Evolutionary conservation across 2,113 vertebrate species (phyloP).

Genomic region (Bubo scandiacus): DNA sequence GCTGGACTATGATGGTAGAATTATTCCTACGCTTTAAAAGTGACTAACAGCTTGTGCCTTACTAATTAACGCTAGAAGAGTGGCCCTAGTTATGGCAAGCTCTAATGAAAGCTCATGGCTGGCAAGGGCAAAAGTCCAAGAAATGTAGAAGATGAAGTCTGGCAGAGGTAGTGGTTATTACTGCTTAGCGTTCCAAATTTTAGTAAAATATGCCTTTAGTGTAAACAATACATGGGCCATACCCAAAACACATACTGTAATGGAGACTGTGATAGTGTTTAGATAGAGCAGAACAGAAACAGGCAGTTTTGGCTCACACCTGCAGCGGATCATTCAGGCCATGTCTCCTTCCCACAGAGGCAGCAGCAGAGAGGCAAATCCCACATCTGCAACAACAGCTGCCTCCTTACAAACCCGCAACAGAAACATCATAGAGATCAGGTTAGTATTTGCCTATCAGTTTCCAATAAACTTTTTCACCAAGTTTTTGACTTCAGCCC

Average conservation of each 20-base stretch:
- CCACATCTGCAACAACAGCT: neutral
- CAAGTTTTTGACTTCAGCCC: neutral
- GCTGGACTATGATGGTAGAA: neutral
- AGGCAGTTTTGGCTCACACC: neutral
- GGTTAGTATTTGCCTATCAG: neutral
- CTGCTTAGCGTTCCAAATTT: neutral
- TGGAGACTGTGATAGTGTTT: neutral
- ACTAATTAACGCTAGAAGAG: neutral
- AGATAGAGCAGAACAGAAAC: neutral
- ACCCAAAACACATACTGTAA: neutral
- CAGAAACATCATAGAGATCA: rapidly evolving
- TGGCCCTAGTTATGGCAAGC: neutral
- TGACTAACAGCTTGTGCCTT: neutral
- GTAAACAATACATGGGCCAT: neutral
- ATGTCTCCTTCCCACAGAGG: neutral
- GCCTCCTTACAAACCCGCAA: neutral
- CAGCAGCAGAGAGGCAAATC: neutral
- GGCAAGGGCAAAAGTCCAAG: neutral
- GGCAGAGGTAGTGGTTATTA: neutral
- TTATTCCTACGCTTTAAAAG: neutral
- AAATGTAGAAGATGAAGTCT: neutral
- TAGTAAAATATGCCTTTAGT: neutral
- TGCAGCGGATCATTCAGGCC: neutral
- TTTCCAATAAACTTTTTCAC: neutral
- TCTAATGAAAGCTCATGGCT: neutral